Evolutionary conservation across 2,888 invertebrate species (phyloP).

Genomic region (Chrysopilus asiliformis): DNA sequence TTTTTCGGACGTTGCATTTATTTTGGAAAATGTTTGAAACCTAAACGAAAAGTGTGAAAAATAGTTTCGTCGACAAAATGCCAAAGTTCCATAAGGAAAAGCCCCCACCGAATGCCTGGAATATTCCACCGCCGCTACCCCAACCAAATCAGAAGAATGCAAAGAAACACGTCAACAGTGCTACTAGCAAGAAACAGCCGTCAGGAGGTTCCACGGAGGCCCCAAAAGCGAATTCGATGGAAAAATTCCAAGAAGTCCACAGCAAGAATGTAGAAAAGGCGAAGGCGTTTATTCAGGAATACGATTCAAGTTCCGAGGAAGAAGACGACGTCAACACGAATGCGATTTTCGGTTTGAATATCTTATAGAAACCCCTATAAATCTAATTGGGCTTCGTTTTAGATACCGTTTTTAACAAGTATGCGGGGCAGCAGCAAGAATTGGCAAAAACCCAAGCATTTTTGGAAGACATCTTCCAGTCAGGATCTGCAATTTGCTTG

Average conservation of each 20-base stretch:
- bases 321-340: slow-evolving; percentile 36
- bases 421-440: slow-evolving; percentile 36
- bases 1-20: no score
- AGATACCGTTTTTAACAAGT: slow-evolving; percentile 40
- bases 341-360: no score
- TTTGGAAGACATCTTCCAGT: slow-evolving; percentile 64
- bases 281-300: slow-evolving; percentile 37
- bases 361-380: no score
- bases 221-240: slow-evolving; percentile 2
- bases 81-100: no score
- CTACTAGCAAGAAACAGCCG: no score
- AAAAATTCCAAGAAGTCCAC: slow-evolving; percentile 37
- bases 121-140: background rate
- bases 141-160: background rate
- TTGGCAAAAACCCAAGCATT: slow-evolving; percentile 52
- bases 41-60: no score
- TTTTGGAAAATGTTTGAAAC: no score
- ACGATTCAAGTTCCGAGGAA: slow-evolving; percentile 42
- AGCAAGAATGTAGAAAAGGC: slow-evolving; percentile 38
- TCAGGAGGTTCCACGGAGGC: no score
- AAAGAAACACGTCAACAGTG: background rate
- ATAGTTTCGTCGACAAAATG: no score
- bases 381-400: slow-evolving; percentile 8
- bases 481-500: slow-evolving; percentile 70
- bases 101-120: no score